Evolutionary conservation across 1,140 invertebrate genomes (phyloP).

Genomic region (Panonychus citri): DNA sequence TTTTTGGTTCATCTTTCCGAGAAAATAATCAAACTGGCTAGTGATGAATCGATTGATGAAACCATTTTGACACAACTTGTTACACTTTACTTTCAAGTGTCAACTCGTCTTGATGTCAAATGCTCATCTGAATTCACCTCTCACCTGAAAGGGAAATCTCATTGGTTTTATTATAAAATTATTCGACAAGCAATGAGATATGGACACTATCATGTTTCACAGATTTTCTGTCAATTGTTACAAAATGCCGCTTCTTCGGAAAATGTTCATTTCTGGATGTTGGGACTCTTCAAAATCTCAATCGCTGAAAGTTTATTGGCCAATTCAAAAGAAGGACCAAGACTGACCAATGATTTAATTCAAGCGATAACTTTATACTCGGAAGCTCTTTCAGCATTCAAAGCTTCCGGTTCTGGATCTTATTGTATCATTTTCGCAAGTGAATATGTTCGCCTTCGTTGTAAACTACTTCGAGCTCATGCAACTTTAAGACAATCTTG

Average conservation of each 20-base stretch:
- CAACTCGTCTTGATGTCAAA: neutral
- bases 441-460: constrained; percentile 46
- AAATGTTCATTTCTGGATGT: constrained; percentile 69
- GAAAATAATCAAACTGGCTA: neutral
- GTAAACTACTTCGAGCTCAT: constrained; percentile 49
- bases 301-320: constrained; percentile 23
- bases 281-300: constrained; percentile 34
- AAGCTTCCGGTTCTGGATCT: constrained; percentile 25
- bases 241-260: constrained; percentile 33
- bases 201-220: constrained; percentile 23
- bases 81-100: neutral
- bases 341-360: constrained; percentile 1
- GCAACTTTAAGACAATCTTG: constrained; percentile 48
- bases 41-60: neutral
- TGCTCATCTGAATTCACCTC: constrained; percentile 19
- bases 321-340: neutral
- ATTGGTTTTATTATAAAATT: constrained; percentile 66
- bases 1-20: neutral
- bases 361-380: constrained; percentile 20
- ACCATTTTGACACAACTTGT: neutral
- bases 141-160: constrained; percentile 12
- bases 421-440: constrained; percentile 40
- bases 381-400: constrained; percentile 40
- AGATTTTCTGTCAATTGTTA: constrained; percentile 17
- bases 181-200: constrained; percentile 55